A percentile compares a stretch with the other conserved stretches of the same genome.
These are phyloP conservation scores for Metallyticus violacea DNA, from an alignment of 2,888 invertebrate genomes.

Conservation along the genomic window DNA sequence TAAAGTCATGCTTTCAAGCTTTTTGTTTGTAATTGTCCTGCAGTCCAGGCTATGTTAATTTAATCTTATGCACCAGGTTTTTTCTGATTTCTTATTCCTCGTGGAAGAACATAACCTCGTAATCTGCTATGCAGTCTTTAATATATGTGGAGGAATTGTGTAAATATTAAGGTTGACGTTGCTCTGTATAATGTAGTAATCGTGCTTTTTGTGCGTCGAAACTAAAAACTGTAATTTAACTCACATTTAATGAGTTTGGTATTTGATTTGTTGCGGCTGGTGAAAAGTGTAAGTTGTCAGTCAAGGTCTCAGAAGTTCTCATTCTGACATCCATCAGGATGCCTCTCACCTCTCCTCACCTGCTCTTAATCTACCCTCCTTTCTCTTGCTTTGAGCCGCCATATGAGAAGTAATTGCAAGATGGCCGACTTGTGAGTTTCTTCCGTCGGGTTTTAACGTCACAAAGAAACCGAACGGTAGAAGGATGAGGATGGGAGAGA, in stretches of 20 bases:
- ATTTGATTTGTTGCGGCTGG: slow-evolving; percentile 6
- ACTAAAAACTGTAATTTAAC: background rate
- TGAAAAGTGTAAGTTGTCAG: slow-evolving; percentile 16
- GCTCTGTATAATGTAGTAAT: background rate
- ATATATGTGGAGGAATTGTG: background rate
- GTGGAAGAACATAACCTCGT: too few species aligned
- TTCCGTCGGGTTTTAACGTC: slow-evolving; percentile 9
- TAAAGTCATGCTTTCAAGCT: too few species aligned
- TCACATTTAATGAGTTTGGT: slow-evolving; percentile 4
- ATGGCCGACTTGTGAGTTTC: background rate
- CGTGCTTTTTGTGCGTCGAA: background rate
- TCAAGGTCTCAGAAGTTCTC: slow-evolving; percentile 1
- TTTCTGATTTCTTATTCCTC: background rate
- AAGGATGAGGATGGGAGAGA: too few species aligned
- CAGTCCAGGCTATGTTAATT: background rate
- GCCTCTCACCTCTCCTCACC: background rate
- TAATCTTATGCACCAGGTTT: background rate
- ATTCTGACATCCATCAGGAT: background rate
- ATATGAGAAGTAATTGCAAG: slow-evolving; percentile 14
- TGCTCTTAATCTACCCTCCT: background rate
- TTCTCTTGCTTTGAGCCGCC: background rate
- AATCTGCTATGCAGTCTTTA: too few species aligned
- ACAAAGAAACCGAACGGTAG: slow-evolving; percentile 14
- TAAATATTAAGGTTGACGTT: background rate
- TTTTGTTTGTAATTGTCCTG: too few species aligned